Evolutionary conservation across 2,113 vertebrate genomes (phyloP).

Genomic region (Alethe diademata): DNA sequence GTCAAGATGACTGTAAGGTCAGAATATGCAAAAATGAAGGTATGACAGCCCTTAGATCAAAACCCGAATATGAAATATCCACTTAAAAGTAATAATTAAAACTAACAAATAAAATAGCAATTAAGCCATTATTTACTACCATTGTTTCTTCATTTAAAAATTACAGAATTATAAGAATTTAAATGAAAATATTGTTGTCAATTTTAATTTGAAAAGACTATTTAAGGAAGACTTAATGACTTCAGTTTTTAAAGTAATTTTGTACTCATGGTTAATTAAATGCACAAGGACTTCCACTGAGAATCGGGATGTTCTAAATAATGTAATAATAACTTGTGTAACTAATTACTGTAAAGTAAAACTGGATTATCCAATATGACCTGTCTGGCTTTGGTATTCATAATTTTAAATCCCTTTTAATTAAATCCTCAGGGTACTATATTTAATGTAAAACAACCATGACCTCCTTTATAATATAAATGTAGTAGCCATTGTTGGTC

Average conservation of each 20-base stretch:
- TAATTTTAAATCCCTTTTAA: constrained; percentile 65
- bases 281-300: constrained; percentile 40
- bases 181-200: not conserved
- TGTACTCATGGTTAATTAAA: constrained; percentile 48
- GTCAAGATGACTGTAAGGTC: not conserved
- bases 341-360: constrained; percentile 70
- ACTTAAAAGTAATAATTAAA: not conserved
- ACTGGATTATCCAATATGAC: constrained; percentile 55
- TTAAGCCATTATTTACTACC: not conserved
- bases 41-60: not conserved
- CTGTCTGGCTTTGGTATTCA: constrained; percentile 21
- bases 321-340: constrained; percentile 60
- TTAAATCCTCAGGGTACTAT: constrained; percentile 57
- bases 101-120: not conserved
- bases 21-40: not conserved
- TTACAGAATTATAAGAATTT: not conserved
- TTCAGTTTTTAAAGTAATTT: constrained; percentile 38
- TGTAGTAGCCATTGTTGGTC: constrained; percentile 7
- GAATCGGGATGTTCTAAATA: constrained; percentile 45
- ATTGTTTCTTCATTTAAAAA: not conserved
- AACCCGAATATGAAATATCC: not conserved
- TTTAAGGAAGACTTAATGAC: constrained; percentile 9
- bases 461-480: constrained; percentile 36
- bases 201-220: constrained; percentile 23
- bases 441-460: constrained; percentile 1